Evolutionary conservation across 1,140 invertebrate species (phyloP), one percentile per base, ranked within the genome.

Genomic region (Cyphomyrmex costatus): DNA sequence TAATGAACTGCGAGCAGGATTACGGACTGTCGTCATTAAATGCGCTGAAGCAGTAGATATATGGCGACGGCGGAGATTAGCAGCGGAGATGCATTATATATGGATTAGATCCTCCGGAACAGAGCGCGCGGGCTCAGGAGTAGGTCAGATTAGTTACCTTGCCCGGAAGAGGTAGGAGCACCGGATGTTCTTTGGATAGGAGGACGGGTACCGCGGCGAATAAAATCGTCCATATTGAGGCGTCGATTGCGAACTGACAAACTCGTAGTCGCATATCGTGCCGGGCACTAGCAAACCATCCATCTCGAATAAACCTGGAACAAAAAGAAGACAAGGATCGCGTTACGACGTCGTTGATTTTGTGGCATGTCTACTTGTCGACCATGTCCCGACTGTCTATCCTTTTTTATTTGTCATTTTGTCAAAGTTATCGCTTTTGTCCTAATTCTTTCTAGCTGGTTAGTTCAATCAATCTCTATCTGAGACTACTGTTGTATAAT

Each of bases 131-230:
- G 80, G 27, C 49, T 79, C 65, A 70, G 60, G 68, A 89, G 51
- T 89, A 82, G 86, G 76, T 66, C 73, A 79, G 71, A 24, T 53
- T 91, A 94, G 94, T 93, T 95, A 97, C 97, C 97, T 97, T 76
- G 97, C 97, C 92, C 96, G 95, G 94, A 98, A 98, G 90, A 96
- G 96, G 95, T 98, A 98, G 84, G 96, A 96, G 95, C 98, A 98
- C 58, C 96, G 96, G 88, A 97, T 96, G 92, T 97, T 97, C 89
- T 96, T 97, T n/a, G 97, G 97, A 93, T 98, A 98, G 87, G 96
- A 97, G 56, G 98, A 98, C 8, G 98, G 98, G 95, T 98, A 98
- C 86, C 97, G 95, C 1, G 98, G 98, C 58, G 98, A 98, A 93
- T 97, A 98, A 92, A 98, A 97, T 56, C 96, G 96, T 12, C 97